phyloP scores from a whole-genome alignment of 2,113 vertebrate genomes.

The Antigone vipio region DNA sequence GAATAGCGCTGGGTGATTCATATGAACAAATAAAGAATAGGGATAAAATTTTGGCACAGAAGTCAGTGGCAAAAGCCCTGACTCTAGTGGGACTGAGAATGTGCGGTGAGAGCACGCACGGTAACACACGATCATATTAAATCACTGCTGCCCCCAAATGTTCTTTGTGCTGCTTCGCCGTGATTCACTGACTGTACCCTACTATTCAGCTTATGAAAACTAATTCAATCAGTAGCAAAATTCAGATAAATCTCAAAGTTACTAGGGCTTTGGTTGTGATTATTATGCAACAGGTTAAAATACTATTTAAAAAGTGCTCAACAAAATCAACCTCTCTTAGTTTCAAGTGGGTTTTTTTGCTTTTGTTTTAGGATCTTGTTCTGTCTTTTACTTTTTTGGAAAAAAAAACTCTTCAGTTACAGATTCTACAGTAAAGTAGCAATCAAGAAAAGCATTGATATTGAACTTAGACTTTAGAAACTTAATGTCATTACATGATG shows the following conservation, averaged over 20 bases:
- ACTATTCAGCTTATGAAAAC: neutral
- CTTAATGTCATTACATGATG: neutral
- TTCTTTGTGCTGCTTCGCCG: neutral
- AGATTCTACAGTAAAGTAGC: neutral
- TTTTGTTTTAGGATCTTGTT: neutral
- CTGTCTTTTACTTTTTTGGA: neutral
- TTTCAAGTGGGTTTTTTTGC: neutral
- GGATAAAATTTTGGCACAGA: neutral
- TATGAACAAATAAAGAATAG: neutral
- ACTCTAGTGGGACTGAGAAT: neutral
- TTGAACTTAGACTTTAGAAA: neutral
- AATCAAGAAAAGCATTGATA: neutral
- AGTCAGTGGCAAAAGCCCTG: neutral
- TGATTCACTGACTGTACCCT: neutral
- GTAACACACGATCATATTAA: neutral
- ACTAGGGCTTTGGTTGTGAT: neutral
- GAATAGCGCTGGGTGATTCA: neutral
- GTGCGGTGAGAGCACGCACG: neutral
- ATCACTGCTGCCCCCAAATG: neutral
- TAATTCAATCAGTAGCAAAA: neutral
- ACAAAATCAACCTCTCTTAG: neutral
- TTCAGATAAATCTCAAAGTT: neutral
- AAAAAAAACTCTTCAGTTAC: neutral
- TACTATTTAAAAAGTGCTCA: neutral
- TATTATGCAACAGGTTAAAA: neutral